Evolutionary conservation across 2,888 invertebrate genomes (phyloP).

Genomic region (Polietes domitor): DNA sequence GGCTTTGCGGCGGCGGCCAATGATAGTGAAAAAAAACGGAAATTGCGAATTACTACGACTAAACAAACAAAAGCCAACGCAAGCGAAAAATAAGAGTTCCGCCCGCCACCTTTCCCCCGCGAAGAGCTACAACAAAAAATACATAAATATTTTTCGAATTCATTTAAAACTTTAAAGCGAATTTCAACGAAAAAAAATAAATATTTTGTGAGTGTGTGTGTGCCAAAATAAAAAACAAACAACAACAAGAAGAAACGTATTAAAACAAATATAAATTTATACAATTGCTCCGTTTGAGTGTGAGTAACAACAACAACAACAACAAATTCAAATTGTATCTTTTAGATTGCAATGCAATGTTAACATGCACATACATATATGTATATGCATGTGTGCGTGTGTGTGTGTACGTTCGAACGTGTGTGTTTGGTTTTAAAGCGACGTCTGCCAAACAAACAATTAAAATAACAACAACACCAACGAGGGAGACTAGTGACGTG

Average conservation of each 20-base stretch:
- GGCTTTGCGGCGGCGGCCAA: background rate
- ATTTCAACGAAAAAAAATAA: constrained; percentile 45
- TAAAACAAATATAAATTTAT: constrained; percentile 42
- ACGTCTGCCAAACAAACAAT: constrained; percentile 60
- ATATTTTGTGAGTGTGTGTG: constrained; percentile 37
- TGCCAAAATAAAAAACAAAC: constrained; percentile 38
- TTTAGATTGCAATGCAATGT: background rate
- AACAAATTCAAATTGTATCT: constrained; percentile 3
- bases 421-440: constrained; percentile 27
- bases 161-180: constrained; percentile 43
- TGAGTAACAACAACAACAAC: constrained; percentile 61
- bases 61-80: background rate
- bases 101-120: background rate
- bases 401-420: constrained; percentile 9
- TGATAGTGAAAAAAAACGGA: constrained; percentile 34
- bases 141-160: constrained; percentile 37
- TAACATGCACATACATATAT: too few relatives aligned
- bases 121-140: too few relatives aligned
- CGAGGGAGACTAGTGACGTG: background rate
- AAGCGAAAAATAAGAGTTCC: background rate
- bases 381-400: constrained; percentile 1
- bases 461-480: constrained; percentile 35
- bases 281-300: constrained; percentile 30
- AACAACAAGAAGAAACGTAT: constrained; percentile 24
- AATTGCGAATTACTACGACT: constrained; percentile 51